Evolutionary conservation across 2,797 vertebrate species (phyloP), one percentile per base, ranked within the genome.

Genomic region (Pyrocephalus nanus): DNA sequence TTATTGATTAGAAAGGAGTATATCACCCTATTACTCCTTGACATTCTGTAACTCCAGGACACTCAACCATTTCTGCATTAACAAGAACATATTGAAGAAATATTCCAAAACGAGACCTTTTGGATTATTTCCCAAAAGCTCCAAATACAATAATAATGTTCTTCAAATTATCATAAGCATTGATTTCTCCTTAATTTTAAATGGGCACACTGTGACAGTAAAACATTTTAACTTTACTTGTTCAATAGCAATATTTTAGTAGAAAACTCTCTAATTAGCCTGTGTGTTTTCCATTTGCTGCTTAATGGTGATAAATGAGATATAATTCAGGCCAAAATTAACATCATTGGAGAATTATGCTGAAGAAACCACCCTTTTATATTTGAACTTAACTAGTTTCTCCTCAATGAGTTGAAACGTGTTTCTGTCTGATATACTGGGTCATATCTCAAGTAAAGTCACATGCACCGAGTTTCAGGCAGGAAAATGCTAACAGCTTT

Each of bases 181-280:
- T 83, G 85, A 89, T 92, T 95, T 95, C 42, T 76, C 64, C 64
- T 91, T 93, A 85, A 85, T 95, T 93, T 85, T 73, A 73, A 88
- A 79, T 23, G 34, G 25, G 14, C 6, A 30, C 10, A 43, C 5
- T 40, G 57, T 55, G 32, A 58, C n/a, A 86, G 61, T 57, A 82
- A 95, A 91, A 57, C 21, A 65, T 77, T 94, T 73, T 51, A 87
- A 94, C 57, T 93, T 86, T 70, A 26, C 65, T 69, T 47, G 8
- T 57, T 86, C 69, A 69, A 27, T 69, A 88, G 15, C n/a, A 62
- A 42, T 65, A 87, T 77, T 91, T 93, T 95, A 72, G 57, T 20
- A 58, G 19, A 83, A 73, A 92, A 72, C 11, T 57, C 11, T 55
- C 19, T 76, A 80, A 85, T 85, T 74, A 92, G 11, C n/a, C 72